Percentiles rank a stretch among this genome's conserved stretches.
Evolutionary conservation across 2,888 invertebrate species (phyloP).

Genomic region (Lottia gigantea): DNA sequence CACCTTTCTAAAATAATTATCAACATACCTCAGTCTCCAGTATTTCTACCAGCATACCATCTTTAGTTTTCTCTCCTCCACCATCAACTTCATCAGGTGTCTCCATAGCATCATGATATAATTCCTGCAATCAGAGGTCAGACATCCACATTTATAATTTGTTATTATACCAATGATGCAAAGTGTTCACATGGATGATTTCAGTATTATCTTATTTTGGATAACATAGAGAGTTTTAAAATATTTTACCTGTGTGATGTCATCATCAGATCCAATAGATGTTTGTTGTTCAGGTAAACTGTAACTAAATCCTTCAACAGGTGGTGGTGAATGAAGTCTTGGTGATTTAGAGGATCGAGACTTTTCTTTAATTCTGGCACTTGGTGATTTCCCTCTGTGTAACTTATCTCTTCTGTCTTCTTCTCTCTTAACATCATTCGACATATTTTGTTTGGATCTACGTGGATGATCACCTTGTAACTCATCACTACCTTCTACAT

Average conservation of each 20-base stretch:
- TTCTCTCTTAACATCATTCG: slow-evolving; percentile 46
- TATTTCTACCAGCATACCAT: slow-evolving; percentile 56
- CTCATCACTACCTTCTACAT: slow-evolving; percentile 57
- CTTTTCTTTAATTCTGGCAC: slow-evolving; percentile 62
- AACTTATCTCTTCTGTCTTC: slow-evolving; percentile 49
- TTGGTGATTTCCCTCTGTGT: slow-evolving; percentile 58
- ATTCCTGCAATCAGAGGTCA: slow-evolving; percentile 24
- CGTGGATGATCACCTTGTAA: slow-evolving; percentile 25
- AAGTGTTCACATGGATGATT: no score
- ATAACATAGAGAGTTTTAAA: background rate
- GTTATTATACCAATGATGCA: no score
- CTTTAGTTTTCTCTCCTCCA: slow-evolving; percentile 37
- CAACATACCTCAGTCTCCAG: slow-evolving; percentile 59
- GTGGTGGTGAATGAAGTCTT: slow-evolving; percentile 58
- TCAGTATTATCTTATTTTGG: no score
- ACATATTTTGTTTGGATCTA: slow-evolving; percentile 31
- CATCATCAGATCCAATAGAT: slow-evolving; percentile 34
- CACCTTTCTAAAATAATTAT: background rate
- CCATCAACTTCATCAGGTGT: slow-evolving; percentile 9
- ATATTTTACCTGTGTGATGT: background rate
- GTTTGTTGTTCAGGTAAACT: slow-evolving; percentile 28
- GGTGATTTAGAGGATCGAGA: slow-evolving; percentile 56
- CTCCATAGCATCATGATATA: slow-evolving; percentile 17
- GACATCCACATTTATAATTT: no score
- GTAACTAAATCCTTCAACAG: slow-evolving; percentile 35